Percentiles rank a stretch among this genome's conserved stretches.
These are phyloP conservation scores for Lacerta bilineata DNA, from an alignment of 2,797 vertebrate genomes.

Conservation along the genomic window DNA sequence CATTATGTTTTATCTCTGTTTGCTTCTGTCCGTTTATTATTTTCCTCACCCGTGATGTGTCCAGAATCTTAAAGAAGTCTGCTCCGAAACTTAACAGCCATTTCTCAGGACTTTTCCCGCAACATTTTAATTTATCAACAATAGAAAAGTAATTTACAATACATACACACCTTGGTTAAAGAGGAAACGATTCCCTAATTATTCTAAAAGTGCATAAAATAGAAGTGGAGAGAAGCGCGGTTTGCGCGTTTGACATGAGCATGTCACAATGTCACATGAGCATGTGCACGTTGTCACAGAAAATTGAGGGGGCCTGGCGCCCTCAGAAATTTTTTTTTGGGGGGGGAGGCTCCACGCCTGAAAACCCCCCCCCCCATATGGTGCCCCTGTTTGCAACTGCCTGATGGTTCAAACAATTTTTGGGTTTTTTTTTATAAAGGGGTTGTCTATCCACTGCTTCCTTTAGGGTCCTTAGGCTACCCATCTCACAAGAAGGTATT, in stretches of 20 bases:
- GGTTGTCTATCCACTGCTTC: background rate
- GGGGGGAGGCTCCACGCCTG: no score
- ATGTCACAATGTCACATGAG: no score
- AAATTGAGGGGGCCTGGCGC: no score
- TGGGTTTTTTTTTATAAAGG: background rate
- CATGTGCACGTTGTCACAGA: no score
- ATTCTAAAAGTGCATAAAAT: no score
- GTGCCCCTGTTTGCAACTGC: background rate
- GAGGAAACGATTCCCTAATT: no score
- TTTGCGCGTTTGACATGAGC: no score
- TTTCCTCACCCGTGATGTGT: conserved; percentile 9
- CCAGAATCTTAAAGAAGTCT: conserved; percentile 20
- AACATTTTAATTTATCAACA: background rate
- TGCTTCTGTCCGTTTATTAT: conserved; percentile 34
- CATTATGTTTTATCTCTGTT: conserved; percentile 44
- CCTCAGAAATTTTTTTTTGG: no score
- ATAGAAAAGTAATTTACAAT: background rate
- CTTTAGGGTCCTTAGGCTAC: background rate
- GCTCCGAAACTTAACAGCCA: background rate
- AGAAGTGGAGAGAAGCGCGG: no score
- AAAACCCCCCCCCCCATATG: no score
- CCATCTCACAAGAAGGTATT: background rate
- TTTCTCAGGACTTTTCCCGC: background rate
- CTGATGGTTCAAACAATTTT: background rate
- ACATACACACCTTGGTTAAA: no score